Evolutionary conservation across 2,113 vertebrate genomes (phyloP), one percentile per base, ranked within the genome.

Genomic region (Sprattus sprattus): DNA sequence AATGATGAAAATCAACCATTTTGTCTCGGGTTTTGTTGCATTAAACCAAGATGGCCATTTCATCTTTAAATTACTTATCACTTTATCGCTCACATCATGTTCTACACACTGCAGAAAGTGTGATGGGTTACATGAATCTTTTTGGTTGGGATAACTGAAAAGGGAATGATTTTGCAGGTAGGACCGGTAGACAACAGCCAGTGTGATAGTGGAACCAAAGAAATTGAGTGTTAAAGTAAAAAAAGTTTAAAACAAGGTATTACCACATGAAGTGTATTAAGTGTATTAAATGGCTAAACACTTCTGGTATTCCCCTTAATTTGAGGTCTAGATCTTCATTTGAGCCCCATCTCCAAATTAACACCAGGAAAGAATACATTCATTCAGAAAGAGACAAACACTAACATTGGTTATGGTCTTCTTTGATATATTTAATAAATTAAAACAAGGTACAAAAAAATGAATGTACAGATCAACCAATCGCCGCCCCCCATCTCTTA

Each of bases 341-440:
- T 57, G 16, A 57, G 16, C 18, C 0, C 5, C 15, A 16, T 57
- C 15, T 13, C 25, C 8, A 75, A 64, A 39, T n/a, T 11, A 10
- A 3, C 25, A 78, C 71, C 10, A 39, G 32, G 13, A 78, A 44
- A 32, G 4, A 39, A 78, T 49, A 8, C 47, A 75, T 28, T 10
- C 25, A 78, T 4, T 39, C 28, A 39, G 2, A 16, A 90, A 45
- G 89, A 85, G 39, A 28, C 80, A 57, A 89, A 71, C 64, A 28
- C 64, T 11, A 32, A 3, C 11, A 8, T 8, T 13, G 10, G 28
- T 78, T 39, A 67, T n/a, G 92, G 92, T 91, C 91, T 91, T 93
- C 93, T 92, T 94, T 93, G 90, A 95, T 95, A 95, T 94, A 95
- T 96, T 96, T 96, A 96, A 96, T 96, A 96, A 96, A 96, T 96